phyloP scores from a whole-genome alignment of 2,113 vertebrate genomes.

The Lagenorhynchus albirostris region DNA sequence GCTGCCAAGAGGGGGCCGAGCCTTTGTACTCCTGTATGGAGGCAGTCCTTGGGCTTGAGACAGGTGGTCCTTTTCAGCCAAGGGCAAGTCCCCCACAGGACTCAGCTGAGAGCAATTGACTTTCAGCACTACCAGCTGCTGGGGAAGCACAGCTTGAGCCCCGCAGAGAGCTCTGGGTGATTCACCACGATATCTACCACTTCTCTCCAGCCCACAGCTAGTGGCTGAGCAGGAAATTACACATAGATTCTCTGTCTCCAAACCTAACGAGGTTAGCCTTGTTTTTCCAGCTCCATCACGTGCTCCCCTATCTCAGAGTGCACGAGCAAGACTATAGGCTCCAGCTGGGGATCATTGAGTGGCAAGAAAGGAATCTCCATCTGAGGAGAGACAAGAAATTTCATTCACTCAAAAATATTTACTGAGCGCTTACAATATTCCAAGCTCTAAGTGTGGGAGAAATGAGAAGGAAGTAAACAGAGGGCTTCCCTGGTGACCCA shows the following conservation, averaged over 20 bases:
- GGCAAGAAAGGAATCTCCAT: not conserved
- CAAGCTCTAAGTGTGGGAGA: not conserved
- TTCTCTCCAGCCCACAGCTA: not conserved
- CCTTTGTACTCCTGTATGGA: not conserved
- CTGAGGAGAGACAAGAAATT: not conserved
- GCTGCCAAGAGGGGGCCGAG: too few species aligned
- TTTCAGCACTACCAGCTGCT: not conserved
- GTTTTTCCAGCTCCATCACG: not conserved
- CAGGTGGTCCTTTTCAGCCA: not conserved
- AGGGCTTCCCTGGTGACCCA: too few species aligned
- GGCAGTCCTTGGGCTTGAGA: not conserved
- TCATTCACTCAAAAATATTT: not conserved
- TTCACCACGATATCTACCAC: fast-evolving
- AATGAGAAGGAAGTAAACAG: not conserved
- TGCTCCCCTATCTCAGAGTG: not conserved
- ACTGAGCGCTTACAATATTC: not conserved
- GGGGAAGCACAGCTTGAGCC: not conserved
- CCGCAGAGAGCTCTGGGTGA: not conserved
- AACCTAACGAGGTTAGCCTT: not conserved
- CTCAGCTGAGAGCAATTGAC: not conserved
- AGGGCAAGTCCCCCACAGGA: not conserved
- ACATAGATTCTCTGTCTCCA: not conserved
- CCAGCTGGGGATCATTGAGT: not conserved
- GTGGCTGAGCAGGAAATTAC: not conserved
- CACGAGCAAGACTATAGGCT: not conserved